These are phyloP conservation scores for Lagenorhynchus albirostris DNA, from an alignment of 2,113 vertebrate species.

Conservation along the genomic window DNA sequence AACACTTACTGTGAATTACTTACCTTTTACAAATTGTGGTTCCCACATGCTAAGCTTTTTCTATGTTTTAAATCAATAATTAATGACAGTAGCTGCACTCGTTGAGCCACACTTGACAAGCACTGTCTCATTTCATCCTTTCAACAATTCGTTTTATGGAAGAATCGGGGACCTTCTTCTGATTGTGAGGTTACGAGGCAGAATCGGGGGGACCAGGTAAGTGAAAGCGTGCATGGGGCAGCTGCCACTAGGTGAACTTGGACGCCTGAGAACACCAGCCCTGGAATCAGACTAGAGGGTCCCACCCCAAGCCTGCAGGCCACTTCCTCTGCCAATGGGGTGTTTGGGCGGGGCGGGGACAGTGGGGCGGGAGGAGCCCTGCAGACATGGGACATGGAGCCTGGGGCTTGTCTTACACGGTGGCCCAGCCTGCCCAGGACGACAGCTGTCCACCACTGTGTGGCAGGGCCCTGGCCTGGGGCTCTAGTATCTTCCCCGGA, in stretches of 20 bases:
- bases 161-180: neutral
- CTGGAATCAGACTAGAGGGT: neutral
- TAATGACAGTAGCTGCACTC: neutral
- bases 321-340: neutral
- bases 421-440: neutral
- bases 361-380: neutral
- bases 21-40: neutral
- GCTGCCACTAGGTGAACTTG: neutral
- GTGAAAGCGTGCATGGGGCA: no score
- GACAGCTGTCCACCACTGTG: accelerated
- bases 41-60: neutral
- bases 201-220: neutral
- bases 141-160: neutral
- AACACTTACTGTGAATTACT: neutral
- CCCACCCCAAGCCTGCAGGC: no score
- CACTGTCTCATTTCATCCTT: neutral
- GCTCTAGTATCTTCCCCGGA: neutral
- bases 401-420: no score
- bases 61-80: neutral
- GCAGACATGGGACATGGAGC: accelerated
- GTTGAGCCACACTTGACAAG: neutral
- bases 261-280: neutral
- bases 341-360: neutral
- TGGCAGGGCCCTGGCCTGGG: no score
- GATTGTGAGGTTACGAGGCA: neutral